Base-by-base conservation (phyloP, 64 coral and sea anemone genomes). In the Actinia tenebrosa region DNA sequence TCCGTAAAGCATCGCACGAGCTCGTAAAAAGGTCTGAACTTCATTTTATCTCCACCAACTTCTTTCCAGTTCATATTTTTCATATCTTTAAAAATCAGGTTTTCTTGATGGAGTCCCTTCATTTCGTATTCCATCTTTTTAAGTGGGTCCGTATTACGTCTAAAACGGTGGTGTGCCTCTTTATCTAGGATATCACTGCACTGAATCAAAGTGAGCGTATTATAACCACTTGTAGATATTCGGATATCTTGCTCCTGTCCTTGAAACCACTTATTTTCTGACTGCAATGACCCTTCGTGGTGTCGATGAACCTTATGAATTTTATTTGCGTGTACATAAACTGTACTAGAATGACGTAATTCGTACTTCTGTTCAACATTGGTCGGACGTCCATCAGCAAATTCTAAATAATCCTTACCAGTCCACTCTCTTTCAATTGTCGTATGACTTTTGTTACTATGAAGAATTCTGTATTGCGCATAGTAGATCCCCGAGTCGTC, bases 1-100 rank as follows among this genome's bases (percentile, higher is more conserved):
- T 98, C 90, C 4, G 88, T 89, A 84, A 95, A 95, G 87, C 96
- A 98, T 14, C 93, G 89, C 52, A 98, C 63, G 18, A 98, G 82
- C 20, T 95, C 90, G 52, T 95, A 92, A 44, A 98, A 78, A 4
- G 96, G 88, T 71, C 90, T 84, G 1, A 46, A 26, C 77, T 83
- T 92, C 23, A 77, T 79, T 37, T 89, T 94, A 44, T 98, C 93
- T 14, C 87, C 90, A 44, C 93, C 93, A 22, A 98, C 83, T n/a
- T 89, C 84, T 19, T 93, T 87, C 88, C 87, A 92, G 61, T 90
- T 89, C 46, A 98, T 90, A n/a, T 92, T 94, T 42, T 95, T 66
- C 13, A 78, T 86, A 45, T 95, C 93, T 71, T 84, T 84, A 53
- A 94, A 91, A 13, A 90, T 81, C 5, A 98, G 79, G 7, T 59